phyloP scores from a whole-genome alignment of 1,140 invertebrate species.

The Kradibia gibbosae region DNA sequence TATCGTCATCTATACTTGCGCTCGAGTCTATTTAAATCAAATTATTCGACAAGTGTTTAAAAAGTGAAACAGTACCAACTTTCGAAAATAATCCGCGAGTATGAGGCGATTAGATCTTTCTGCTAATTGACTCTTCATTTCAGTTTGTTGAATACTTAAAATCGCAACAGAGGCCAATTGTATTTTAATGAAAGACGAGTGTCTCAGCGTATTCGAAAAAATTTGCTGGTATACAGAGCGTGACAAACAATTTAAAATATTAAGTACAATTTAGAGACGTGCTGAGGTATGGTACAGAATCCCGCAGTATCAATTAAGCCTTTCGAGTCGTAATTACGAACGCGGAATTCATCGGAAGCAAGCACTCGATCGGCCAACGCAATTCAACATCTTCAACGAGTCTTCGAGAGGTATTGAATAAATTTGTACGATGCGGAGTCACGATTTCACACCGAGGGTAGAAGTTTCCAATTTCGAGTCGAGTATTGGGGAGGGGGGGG shows the following conservation, averaged over 20 bases:
- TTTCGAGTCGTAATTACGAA: background rate
- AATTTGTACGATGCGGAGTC: no score
- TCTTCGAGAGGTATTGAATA: background rate
- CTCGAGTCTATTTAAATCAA: background rate
- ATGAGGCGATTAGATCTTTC: background rate
- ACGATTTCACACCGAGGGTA: background rate
- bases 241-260: conserved; percentile 19
- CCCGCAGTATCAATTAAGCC: background rate
- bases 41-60: background rate
- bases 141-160: background rate
- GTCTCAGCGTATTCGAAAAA: background rate
- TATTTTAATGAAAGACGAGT: background rate
- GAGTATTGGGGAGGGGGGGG: no score
- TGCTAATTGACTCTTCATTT: background rate
- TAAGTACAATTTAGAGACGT: background rate
- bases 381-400: background rate
- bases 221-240: background rate
- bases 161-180: background rate
- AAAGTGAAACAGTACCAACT: background rate
- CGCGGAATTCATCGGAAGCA: background rate
- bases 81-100: background rate
- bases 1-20: background rate
- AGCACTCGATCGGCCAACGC: background rate
- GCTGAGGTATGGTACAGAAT: background rate
- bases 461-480: background rate